These are phyloP conservation scores for Polydrusus cervinus DNA, from an alignment of 2,888 invertebrate species.

Conservation along the genomic window DNA sequence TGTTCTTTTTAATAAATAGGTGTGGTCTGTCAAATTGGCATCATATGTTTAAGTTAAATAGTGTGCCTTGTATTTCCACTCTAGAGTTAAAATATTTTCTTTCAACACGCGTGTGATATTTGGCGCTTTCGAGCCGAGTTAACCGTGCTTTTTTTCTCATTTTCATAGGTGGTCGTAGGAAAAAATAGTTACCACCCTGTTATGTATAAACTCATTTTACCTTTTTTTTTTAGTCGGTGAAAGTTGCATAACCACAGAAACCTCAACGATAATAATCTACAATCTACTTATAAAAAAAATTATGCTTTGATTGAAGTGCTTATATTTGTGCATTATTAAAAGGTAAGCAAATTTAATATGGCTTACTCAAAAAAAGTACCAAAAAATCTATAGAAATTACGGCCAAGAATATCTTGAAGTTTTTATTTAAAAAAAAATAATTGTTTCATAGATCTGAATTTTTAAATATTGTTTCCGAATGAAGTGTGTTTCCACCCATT, in stretches of 20 bases:
- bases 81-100: no score
- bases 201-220: constrained; percentile 19
- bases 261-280: neutral
- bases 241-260: constrained; percentile 52
- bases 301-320: constrained; percentile 1
- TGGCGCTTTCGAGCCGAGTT: no score
- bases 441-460: neutral
- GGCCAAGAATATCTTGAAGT: neutral
- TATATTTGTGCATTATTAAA: constrained; percentile 2
- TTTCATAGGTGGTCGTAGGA: no score
- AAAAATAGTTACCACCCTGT: neutral
- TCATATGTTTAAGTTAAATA: no score
- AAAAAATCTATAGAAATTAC: neutral
- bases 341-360: neutral
- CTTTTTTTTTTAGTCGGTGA: constrained; percentile 58
- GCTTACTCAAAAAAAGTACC: constrained; percentile 11
- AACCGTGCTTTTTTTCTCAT: no score
- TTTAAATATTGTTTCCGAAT: neutral
- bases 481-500: neutral
- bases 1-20: no score
- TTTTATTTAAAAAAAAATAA: neutral
- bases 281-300: neutral
- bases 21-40: no score
- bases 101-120: no score
- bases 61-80: no score